Evolutionary conservation across 2,797 vertebrate genomes (phyloP).

Genomic region (Helarctos malayanus): DNA sequence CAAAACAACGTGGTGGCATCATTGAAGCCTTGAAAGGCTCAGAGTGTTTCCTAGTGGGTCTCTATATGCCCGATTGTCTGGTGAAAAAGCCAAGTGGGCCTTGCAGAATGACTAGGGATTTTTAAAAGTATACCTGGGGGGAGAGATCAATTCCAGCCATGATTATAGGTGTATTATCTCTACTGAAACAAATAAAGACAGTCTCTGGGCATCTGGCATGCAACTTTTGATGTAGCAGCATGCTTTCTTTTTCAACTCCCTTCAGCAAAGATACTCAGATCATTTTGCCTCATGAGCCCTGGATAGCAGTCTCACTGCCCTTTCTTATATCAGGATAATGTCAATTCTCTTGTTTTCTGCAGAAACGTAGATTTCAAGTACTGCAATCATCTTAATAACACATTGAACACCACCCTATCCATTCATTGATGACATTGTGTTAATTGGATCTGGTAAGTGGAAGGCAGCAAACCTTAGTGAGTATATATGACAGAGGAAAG

Average conservation of each 20-base stretch:
- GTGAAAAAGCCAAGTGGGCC: not conserved
- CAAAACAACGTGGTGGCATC: not conserved
- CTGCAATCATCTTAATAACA: not conserved
- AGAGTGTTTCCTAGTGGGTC: not conserved
- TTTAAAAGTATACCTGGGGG: not conserved
- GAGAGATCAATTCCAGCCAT: not conserved
- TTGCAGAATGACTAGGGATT: not conserved
- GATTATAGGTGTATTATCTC: not conserved
- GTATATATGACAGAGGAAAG: not conserved
- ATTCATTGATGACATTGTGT: not conserved
- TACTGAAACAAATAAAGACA: not conserved
- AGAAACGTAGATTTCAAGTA: not conserved
- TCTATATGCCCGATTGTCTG: not conserved
- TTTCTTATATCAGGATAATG: not conserved
- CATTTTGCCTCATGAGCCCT: not conserved
- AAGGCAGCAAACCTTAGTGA: not conserved
- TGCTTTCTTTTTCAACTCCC: not conserved
- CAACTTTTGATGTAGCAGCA: no score
- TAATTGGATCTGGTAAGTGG: not conserved
- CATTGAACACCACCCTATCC: not conserved
- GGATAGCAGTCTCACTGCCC: accelerated
- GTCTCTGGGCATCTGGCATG: not conserved
- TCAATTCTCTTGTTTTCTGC: not conserved
- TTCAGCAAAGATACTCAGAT: not conserved
- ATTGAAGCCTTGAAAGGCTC: not conserved